Conservation (phyloP, 2,113 vertebrate genomes). For the Excalfactoria chinensis region DNA sequence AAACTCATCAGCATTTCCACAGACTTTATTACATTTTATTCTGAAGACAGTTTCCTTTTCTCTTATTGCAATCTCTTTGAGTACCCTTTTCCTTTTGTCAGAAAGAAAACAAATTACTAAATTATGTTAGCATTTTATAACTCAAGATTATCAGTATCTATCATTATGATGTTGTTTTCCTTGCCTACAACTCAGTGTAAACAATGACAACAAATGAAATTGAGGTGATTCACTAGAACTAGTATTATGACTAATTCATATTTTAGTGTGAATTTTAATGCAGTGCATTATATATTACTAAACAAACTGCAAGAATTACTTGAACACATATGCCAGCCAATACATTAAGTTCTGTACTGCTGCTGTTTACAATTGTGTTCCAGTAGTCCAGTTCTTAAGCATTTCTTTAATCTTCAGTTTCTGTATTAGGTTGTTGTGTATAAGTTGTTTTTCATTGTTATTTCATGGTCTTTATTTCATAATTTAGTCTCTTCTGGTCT, state of each 20-base stretch:
- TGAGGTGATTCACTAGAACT: conserved; percentile 15
- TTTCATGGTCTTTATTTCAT: neutral
- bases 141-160: neutral
- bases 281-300: neutral
- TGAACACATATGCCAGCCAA: rapidly evolving
- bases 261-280: neutral
- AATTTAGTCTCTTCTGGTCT: neutral
- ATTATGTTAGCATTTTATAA: neutral
- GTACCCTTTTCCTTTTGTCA: neutral
- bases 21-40: neutral
- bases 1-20: neutral
- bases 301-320: neutral
- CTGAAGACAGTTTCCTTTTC: neutral
- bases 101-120: neutral
- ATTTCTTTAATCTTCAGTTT: neutral
- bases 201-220: neutral
- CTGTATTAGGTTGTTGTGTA: neutral
- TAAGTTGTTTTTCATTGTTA: neutral
- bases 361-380: neutral
- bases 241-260: conserved; percentile 15
- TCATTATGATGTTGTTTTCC: neutral
- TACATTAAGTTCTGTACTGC: neutral
- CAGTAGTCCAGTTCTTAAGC: neutral
- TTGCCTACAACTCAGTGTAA: neutral
- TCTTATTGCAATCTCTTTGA: neutral